A percentile compares a stretch with the other conserved stretches of the same genome.
Evolutionary conservation across 2,797 vertebrate species (phyloP).

Genomic region (Dromococcyx pavoninus): DNA sequence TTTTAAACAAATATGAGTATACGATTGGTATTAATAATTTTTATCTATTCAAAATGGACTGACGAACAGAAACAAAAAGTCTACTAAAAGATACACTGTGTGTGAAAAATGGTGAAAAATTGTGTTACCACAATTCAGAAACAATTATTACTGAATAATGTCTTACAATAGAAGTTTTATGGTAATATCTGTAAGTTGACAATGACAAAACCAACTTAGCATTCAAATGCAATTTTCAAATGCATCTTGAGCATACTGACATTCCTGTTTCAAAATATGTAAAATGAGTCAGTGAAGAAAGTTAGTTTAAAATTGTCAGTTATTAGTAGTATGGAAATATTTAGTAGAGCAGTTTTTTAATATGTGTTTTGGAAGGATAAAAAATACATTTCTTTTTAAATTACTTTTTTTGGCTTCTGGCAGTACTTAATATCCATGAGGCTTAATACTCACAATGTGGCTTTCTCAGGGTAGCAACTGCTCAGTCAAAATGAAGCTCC

Average conservation of each 20-base stretch:
- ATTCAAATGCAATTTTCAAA: background rate
- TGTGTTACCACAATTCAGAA: background rate
- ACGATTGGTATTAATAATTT: background rate
- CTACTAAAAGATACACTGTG: background rate
- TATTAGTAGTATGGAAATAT: background rate
- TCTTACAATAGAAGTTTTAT: background rate
- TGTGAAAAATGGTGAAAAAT: background rate
- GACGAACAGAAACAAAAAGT: background rate
- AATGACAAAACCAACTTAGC: background rate
- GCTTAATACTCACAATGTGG: background rate
- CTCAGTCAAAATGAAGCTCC: conserved; percentile 18
- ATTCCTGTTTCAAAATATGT: background rate
- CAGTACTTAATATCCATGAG: conserved; percentile 17
- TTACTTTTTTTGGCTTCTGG: background rate
- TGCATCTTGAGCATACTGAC: background rate
- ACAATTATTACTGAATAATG: background rate
- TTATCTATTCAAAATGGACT: background rate
- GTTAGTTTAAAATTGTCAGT: background rate
- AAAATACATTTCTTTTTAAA: conserved; percentile 4
- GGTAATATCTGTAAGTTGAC: background rate
- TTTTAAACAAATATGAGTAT: background rate
- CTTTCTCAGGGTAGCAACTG: conserved; percentile 20
- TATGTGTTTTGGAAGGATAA: background rate
- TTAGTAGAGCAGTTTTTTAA: background rate
- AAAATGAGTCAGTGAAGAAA: background rate